phyloP scores from a whole-genome alignment of 1,140 invertebrate species.

The Leucophenga varia region DNA sequence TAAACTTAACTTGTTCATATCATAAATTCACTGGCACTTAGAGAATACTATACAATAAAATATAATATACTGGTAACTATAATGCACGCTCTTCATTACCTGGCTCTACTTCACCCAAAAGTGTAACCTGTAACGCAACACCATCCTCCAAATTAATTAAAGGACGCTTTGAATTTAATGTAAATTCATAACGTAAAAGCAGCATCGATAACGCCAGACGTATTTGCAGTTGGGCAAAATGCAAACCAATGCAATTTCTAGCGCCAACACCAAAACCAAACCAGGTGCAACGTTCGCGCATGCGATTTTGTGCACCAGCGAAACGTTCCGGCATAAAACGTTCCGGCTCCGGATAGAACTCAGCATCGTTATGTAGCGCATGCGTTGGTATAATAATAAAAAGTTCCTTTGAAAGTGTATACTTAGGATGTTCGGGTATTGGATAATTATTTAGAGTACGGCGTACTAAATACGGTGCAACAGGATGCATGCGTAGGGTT shows the following conservation, averaged over 20 bases:
- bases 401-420: slow-evolving; percentile 49
- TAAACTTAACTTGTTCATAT: too few species aligned
- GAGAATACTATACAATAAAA: too few species aligned
- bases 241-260: slow-evolving; percentile 58
- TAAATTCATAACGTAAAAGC: slow-evolving; percentile 44
- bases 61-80: too few species aligned
- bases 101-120: slow-evolving; percentile 36
- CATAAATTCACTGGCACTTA: too few species aligned
- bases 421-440: slow-evolving; percentile 55
- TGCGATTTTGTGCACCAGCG: slow-evolving; percentile 58
- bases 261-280: slow-evolving; percentile 64
- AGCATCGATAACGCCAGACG: slow-evolving; percentile 60
- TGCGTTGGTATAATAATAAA: slow-evolving; percentile 52
- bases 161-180: slow-evolving; percentile 32
- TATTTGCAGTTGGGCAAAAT: slow-evolving; percentile 66
- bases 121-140: slow-evolving; percentile 36
- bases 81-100: slow-evolving; percentile 36
- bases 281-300: slow-evolving; percentile 58
- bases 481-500: slow-evolving; percentile 61
- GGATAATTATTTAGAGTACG: slow-evolving; percentile 49
- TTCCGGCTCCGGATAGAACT: slow-evolving; percentile 64
- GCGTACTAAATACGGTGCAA: slow-evolving; percentile 57
- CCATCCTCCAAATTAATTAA: slow-evolving; percentile 38
- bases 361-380: slow-evolving; percentile 56
- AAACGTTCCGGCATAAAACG: slow-evolving; percentile 70